Base-by-base conservation (phyloP, 1,140 invertebrate species). In the Akabosia matsudoensis region DNA sequence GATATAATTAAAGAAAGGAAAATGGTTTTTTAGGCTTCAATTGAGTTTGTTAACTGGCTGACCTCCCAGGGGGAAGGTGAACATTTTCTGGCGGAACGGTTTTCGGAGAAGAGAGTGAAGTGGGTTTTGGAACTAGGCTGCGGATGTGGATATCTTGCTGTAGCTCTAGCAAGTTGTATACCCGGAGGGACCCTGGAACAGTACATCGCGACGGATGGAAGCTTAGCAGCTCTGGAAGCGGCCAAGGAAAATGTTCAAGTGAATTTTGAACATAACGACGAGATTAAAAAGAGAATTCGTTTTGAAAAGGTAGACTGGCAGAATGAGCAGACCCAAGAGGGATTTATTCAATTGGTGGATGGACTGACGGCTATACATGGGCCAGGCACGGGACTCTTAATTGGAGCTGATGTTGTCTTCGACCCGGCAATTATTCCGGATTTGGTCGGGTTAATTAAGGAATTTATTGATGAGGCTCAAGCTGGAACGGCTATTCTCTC, bases 351-450 rank as follows among this genome's bases (percentile, higher is more conserved):
- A 71, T 31, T 77, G 2, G 73, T 71, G 7, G 51, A 74, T 18
- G 67, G 67, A 18, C 14, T 71, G 28, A 74, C 56, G 1, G 30
- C 16, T 28, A 70, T 24, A 52, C 28, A 70, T 34, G 76, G 73
- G n/a, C 18, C 64, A 33, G 61, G 45, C 18, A 22, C 33, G 56
- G 76, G 73, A 74, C 33, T 77, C 14, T 67, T 77, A 3, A 52
- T 77, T 34, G 76, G 76, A 70, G 76, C 76, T 30, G 76, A 22
- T 74, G 70, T 77, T 28, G 73, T 77, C 13, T 77, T 77, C 45
- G 76, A 77, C 33, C 56, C 76, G 1, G 13, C 16, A 14, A 33
- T 77, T 13, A 33, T 74, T 33, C 73, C 76, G 16, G 7, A 33
- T n/a, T 52, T 77, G 22, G 72, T 72, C 16, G 30, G 54, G 14